Conservation (phyloP, 2,888 invertebrate species). For the Spodoptera exigua region DNA sequence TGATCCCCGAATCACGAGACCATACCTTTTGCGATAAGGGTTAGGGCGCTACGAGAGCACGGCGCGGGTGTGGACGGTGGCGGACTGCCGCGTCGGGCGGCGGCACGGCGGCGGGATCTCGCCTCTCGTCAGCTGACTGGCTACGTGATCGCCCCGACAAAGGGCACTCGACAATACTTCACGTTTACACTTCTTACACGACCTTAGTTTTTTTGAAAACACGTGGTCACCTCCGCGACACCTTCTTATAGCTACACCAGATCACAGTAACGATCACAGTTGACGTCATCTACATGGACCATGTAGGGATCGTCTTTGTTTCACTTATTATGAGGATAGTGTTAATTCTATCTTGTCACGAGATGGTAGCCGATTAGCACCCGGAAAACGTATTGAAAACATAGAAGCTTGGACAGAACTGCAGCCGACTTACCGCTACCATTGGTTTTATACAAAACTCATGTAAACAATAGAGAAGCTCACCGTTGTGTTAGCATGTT, state of each 20-base stretch:
- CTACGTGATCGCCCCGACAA: constrained; percentile 74
- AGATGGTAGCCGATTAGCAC: constrained; percentile 53
- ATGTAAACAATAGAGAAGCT: constrained; percentile 72
- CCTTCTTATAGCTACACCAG: constrained; percentile 44
- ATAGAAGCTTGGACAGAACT: constrained; percentile 63
- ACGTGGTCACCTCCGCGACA: constrained; percentile 51
- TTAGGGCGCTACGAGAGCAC: constrained; percentile 72
- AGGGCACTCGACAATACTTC: constrained; percentile 71
- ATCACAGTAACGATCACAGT: constrained; percentile 50
- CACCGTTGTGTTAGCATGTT: constrained; percentile 56
- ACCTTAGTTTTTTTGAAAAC: constrained; percentile 72
- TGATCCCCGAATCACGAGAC: constrained; percentile 73
- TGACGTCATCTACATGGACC: constrained; percentile 54
- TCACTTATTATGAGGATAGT: constrained; percentile 64
- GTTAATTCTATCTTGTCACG: constrained; percentile 65
- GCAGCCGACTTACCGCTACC: constrained; percentile 63
- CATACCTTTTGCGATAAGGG: constrained; percentile 76
- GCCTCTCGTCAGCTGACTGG: constrained; percentile 55
- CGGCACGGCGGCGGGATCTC: constrained; percentile 61
- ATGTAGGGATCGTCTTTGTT: constrained; percentile 68
- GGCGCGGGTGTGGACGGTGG: constrained; percentile 63
- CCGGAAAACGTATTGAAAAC: constrained; percentile 60
- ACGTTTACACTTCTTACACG: constrained; percentile 65
- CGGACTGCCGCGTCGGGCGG: constrained; percentile 71
- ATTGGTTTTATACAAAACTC: constrained; percentile 71